Conservation (phyloP, 2,888 invertebrate genomes). For the Amiota mariae region DNA sequence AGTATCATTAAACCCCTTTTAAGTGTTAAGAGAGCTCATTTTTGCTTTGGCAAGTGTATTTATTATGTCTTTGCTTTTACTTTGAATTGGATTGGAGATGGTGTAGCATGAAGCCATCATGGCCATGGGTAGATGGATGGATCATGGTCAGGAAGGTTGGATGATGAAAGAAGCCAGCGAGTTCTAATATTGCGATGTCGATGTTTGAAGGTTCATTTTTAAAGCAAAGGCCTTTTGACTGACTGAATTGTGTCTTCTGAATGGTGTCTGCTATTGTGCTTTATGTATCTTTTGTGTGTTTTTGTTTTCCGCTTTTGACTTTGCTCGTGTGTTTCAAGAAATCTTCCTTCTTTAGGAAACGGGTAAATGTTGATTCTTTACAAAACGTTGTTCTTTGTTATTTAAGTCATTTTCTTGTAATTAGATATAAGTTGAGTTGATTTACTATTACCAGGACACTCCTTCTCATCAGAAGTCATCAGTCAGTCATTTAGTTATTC, state of each 20-base stretch:
- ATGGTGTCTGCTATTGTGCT: not conserved
- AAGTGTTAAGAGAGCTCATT: conserved; percentile 55
- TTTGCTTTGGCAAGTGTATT: conserved; percentile 30
- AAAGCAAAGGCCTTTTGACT: not conserved
- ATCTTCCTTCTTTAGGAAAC: conserved; percentile 9
- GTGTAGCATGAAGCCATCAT: no score
- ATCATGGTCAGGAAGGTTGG: no score
- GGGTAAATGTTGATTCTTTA: not conserved
- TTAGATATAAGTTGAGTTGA: conserved; percentile 34
- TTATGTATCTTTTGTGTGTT: conserved; percentile 17
- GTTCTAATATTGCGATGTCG: no score
- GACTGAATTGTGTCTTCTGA: not conserved
- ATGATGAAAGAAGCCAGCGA: no score
- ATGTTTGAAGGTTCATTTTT: no score
- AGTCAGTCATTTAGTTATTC: no score
- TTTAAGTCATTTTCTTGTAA: conserved; percentile 42
- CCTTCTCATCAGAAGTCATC: no score
- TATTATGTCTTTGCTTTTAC: not conserved
- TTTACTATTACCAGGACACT: not conserved
- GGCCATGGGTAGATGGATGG: no score
- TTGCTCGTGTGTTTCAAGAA: conserved; percentile 30
- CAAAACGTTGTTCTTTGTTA: conserved; percentile 36
- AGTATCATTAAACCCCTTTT: conserved; percentile 62
- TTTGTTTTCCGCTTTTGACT: conserved; percentile 16
- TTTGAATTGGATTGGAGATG: no score